phyloP scores from a whole-genome alignment of 2,113 vertebrate species.

The Canis aureus region DNA sequence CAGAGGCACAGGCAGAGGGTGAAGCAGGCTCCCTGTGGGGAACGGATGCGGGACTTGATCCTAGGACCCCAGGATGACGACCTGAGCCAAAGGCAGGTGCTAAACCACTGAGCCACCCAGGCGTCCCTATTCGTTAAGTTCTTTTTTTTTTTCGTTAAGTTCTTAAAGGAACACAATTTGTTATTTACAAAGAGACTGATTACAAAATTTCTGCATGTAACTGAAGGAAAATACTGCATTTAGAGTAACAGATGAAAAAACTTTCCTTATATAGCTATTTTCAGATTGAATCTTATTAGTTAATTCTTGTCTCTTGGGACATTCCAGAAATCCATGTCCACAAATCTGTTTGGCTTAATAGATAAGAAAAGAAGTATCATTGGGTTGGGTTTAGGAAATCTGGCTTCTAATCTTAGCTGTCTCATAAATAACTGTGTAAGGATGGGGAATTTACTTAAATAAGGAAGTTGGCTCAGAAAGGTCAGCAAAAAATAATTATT shows the following conservation, averaged over 20 bases:
- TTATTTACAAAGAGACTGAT: neutral
- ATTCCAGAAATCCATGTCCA: neutral
- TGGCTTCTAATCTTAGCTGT: neutral
- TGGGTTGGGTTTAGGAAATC: neutral
- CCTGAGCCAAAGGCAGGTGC: no score
- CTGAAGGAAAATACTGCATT: neutral
- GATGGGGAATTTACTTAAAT: neutral
- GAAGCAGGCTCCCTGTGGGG: no score
- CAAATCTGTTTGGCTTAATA: neutral
- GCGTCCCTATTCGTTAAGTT: neutral
- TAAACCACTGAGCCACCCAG: no score
- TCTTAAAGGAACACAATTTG: slow-evolving; percentile 1
- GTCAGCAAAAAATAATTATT: neutral
- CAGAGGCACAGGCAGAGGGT: no score
- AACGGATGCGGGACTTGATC: no score
- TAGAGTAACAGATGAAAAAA: neutral
- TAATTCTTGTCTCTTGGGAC: slow-evolving; percentile 40
- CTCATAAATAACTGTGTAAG: neutral
- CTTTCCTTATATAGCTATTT: neutral
- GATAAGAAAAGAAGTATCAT: neutral
- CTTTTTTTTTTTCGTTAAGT: neutral
- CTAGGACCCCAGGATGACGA: no score
- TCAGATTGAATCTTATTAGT: neutral
- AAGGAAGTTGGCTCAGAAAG: no score
- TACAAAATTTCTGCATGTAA: slow-evolving; percentile 20